Evolutionary conservation across 1,140 invertebrate species (phyloP).

Genomic region (Pemphigus obesinymphae): DNA sequence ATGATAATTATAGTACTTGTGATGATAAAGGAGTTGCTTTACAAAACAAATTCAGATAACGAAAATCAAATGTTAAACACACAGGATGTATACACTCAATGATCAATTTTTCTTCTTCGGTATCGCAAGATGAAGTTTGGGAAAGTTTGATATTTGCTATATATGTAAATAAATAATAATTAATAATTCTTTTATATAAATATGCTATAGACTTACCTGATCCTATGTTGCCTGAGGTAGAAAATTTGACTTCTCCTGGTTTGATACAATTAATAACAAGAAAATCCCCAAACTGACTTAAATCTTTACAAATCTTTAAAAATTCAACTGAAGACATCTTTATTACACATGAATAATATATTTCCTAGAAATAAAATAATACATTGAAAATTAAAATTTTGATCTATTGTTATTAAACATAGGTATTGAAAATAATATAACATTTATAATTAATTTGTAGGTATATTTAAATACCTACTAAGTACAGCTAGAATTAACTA

Average conservation of each 20-base stretch:
- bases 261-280: conserved; percentile 94
- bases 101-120: conserved; percentile 91
- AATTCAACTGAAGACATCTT: conserved; percentile 94
- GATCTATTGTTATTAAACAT: too few species aligned
- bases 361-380: conserved; percentile 67
- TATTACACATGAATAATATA: conserved; percentile 94
- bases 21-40: conserved; percentile 89
- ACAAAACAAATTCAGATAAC: conserved; percentile 94
- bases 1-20: conserved; percentile 57
- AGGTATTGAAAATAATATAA: too few species aligned
- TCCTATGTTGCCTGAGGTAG: conserved; percentile 91
- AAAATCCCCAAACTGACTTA: conserved; percentile 96
- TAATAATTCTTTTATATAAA: not conserved
- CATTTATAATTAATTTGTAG: too few species aligned
- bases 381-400: too few species aligned
- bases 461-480: too few species aligned
- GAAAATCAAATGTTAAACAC: conserved; percentile 86
- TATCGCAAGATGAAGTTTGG: conserved; percentile 88
- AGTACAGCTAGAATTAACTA: too few species aligned
- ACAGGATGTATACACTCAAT: conserved; percentile 98
- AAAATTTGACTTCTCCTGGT: conserved; percentile 92
- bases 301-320: conserved; percentile 89
- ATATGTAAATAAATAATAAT: conserved; percentile 43
- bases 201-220: conserved; percentile 55
- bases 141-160: conserved; percentile 88